Base-by-base conservation (phyloP, 1,140 invertebrate species). In the Panagrolaimus sp. region DNA sequence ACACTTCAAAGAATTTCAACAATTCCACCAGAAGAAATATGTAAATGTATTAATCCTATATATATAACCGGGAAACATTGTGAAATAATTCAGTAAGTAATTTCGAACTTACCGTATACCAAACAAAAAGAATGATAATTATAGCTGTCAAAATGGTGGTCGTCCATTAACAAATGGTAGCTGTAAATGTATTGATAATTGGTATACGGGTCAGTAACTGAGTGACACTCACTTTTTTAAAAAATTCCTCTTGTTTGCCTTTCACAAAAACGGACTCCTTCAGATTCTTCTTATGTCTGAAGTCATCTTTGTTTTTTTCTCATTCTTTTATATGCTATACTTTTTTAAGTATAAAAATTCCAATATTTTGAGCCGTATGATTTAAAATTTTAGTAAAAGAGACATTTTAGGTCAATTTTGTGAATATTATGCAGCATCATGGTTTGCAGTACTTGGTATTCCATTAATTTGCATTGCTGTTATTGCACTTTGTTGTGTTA, bases 351-450 rank as follows among this genome's bases (percentile, higher is more conserved):
- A n/a, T n/a, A n/a, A n/a, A n/a, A n/a, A n/a, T n/a, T n/a, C n/a
- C n/a, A n/a, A n/a, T n/a, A n/a, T n/a, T n/a, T n/a, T n/a, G n/a
- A n/a, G n/a, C n/a, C n/a, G n/a, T n/a, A n/a, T n/a, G n/a, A n/a
- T n/a, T n/a, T n/a, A n/a, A n/a, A n/a, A n/a, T n/a, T n/a, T n/a
- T n/a, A n/a, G n/a, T n/a, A n/a, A n/a, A n/a, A n/a, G n/a, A n/a
- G n/a, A n/a, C n/a, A n/a, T n/a, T n/a, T n/a, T n/a, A n/a, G 76
- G 76, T n/a, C 67, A 68, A 31, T 78, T 81, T 63, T 78, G 76
- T 47, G 76, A 78, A 67, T 11, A 57, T 27, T 77, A 77, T 64
- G 69, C 76, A 9, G 81, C 76, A 13, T 78, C 74, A 23, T 77
- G 76, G 76, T 45, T 77, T 16, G 68, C 72, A 16, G 69, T 73